phyloP scores from a whole-genome alignment of 2,797 vertebrate species.

The Orientallactaga sibirica region DNA sequence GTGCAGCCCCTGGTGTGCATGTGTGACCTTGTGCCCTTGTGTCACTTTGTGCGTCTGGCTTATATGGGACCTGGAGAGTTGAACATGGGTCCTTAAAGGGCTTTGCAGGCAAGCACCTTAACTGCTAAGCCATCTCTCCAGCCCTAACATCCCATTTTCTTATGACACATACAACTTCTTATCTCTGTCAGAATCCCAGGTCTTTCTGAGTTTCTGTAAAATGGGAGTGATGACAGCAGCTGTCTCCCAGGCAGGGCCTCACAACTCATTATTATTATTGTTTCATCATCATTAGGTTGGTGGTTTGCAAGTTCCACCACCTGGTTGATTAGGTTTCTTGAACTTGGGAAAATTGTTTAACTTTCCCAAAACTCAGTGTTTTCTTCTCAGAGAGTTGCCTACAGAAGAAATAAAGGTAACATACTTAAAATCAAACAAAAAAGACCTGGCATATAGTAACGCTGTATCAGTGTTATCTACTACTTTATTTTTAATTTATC shows the following conservation, averaged over 20 bases:
- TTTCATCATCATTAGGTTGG: neutral
- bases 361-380: neutral
- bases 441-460: neutral
- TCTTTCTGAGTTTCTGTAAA: slow-evolving; percentile 1
- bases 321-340: neutral
- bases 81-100: too few species aligned
- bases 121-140: too few species aligned
- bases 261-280: neutral
- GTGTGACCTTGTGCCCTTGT: too few species aligned
- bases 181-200: neutral
- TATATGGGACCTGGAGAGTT: too few species aligned
- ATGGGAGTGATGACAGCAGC: neutral
- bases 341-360: neutral
- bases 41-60: too few species aligned
- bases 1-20: too few species aligned
- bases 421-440: neutral
- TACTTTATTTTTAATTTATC: neutral
- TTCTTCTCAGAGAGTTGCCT: neutral
- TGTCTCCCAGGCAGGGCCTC: neutral
- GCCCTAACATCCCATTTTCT: too few species aligned
- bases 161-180: neutral
- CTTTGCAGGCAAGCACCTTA: too few species aligned
- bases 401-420: slow-evolving; percentile 21
- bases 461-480: neutral
- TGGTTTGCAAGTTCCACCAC: neutral